phyloP scores from a whole-genome alignment of 2,888 invertebrate species.

The Microctonus brassicae region DNA sequence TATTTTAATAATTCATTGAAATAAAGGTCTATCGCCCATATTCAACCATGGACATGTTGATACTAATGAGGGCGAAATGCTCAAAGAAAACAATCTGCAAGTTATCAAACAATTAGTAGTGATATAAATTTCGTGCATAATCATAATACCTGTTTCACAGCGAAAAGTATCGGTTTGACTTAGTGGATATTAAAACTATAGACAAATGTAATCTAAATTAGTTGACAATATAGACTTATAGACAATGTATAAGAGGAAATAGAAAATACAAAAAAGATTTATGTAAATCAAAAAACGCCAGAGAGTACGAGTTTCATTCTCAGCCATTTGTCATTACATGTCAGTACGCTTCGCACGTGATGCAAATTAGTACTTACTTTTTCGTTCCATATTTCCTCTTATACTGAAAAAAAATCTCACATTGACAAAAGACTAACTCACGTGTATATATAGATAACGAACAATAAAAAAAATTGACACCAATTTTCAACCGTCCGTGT shows the following conservation, averaged over 20 bases:
- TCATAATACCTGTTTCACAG: neutral
- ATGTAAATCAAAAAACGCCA: constrained; percentile 1
- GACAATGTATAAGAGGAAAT: neutral
- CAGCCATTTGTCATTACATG: constrained; percentile 1
- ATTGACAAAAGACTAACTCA: constrained; percentile 6
- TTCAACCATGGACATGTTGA: constrained; percentile 12
- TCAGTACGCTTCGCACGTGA: neutral
- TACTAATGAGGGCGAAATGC: neutral
- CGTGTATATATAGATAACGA: neutral
- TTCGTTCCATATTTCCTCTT: neutral
- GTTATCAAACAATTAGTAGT: too few species aligned
- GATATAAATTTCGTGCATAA: neutral
- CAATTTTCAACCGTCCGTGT: constrained; percentile 43
- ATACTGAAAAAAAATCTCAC: neutral
- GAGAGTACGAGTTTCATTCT: neutral
- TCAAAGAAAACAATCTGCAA: too few species aligned
- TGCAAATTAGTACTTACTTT: neutral
- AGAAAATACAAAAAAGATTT: neutral
- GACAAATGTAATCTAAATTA: neutral
- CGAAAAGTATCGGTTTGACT: neutral
- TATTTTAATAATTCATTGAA: neutral
- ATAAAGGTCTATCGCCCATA: constrained; percentile 22
- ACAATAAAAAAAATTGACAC: constrained; percentile 11
- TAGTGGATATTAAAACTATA: neutral
- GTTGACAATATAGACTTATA: constrained; percentile 14